Evolutionary conservation across 2,888 invertebrate genomes (phyloP), one percentile per base, ranked within the genome.

Genomic region (Osedax frankpressi): DNA sequence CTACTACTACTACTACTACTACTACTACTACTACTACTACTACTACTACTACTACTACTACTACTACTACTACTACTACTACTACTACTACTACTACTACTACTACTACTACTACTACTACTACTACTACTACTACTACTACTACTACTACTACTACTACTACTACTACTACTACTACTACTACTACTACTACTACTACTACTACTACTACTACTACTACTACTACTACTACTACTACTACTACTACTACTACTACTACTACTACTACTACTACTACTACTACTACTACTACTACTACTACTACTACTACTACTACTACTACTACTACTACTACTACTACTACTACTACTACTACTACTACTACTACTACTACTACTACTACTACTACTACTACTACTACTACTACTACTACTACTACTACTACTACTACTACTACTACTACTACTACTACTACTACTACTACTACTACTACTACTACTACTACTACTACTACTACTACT

Each of bases 201-300:
- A n/a, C n/a, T n/a, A n/a, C n/a, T n/a, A n/a, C n/a, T n/a, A n/a
- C n/a, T n/a, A n/a, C n/a, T n/a, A n/a, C n/a, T n/a, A n/a, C n/a
- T n/a, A n/a, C n/a, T n/a, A n/a, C n/a, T n/a, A n/a, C n/a, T n/a
- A n/a, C n/a, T n/a, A n/a, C 0, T 59, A 59, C 59, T 59, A 59
- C 59, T 59, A 59, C 59, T 59, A 59, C 59, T 59, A 59, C 0
- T 59, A 59, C 59, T 59, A 59, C 59, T 59, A 59, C 59, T 59
- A 59, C 59, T 59, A 59, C 59, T 59, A 59, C 59, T 59, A 0
- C 59, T 59, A 0, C 59, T 59, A n/a, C 59, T 59, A n/a, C 59
- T 59, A n/a, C 59, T 65, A 26, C 65, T 65, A 26, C 65, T 65
- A 26, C 65, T 65, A n/a, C n/a, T n/a, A n/a, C n/a, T n/a, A n/a